These are phyloP conservation scores for Corydoras sp. DNA, from an alignment of 2,113 vertebrate genomes.

Conservation along the genomic window DNA sequence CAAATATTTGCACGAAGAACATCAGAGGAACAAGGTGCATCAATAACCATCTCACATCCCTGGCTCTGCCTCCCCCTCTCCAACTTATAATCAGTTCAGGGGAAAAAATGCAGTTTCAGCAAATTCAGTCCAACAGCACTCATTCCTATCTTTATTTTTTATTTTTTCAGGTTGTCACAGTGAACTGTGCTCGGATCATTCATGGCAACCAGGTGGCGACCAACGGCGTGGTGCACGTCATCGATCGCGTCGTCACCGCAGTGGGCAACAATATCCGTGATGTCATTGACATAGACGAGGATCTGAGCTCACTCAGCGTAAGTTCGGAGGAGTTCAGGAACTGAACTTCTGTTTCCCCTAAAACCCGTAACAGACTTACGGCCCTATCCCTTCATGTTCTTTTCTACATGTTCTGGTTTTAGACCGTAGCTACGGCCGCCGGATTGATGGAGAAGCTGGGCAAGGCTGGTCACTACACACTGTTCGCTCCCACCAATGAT, in stretches of 20 bases:
- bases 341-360: no score
- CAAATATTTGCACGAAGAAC: no score
- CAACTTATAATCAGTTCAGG: no score
- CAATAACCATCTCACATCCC: no score
- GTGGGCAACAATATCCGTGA: conserved; percentile 81
- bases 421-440: conserved; percentile 74
- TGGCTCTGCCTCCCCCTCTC: no score
- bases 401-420: conserved; percentile 26
- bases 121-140: no score
- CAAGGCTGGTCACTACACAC: conserved; percentile 80
- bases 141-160: no score
- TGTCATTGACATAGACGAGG: conserved; percentile 76
- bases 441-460: conserved; percentile 78
- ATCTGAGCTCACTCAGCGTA: conserved; percentile 80
- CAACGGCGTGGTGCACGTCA: conserved; percentile 91
- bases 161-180: conserved; percentile 86
- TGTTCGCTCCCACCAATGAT: conserved; percentile 91
- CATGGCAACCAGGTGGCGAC: conserved; percentile 93
- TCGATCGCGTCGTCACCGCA: conserved; percentile 86
- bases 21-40: no score
- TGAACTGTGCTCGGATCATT: conserved; percentile 92
- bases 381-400: background rate
- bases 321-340: no score
- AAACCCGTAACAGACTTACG: no score
- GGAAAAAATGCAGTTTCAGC: no score